Evolutionary conservation across 2,113 vertebrate species (phyloP).

Genomic region (Lepisosteus oculatus): DNA sequence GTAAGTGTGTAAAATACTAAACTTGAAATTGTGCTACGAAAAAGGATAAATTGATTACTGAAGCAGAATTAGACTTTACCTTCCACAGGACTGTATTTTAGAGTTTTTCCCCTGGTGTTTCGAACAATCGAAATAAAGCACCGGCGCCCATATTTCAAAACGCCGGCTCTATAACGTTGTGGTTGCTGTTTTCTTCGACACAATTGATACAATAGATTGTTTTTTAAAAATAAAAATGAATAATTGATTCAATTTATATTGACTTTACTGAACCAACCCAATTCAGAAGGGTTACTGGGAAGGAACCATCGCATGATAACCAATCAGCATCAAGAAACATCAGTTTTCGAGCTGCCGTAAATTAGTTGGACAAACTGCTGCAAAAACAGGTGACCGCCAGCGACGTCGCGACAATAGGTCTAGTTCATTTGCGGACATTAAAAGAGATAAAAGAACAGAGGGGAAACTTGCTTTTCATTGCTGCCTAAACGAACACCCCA

Average conservation of each 20-base stretch:
- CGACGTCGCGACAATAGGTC: neutral
- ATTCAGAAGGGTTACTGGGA: slow-evolving; percentile 25
- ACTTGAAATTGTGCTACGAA: neutral
- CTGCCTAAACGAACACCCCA: too few relatives aligned
- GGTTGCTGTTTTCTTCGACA: neutral
- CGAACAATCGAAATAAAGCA: neutral
- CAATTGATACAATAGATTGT: neutral
- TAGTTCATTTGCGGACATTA: neutral
- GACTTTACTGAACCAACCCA: slow-evolving; percentile 28
- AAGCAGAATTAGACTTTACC: slow-evolving; percentile 4
- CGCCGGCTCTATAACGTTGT: neutral
- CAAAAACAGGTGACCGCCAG: neutral
- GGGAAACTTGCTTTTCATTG: too few relatives aligned
- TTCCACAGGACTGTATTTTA: slow-evolving; percentile 9
- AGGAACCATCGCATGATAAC: slow-evolving; percentile 23
- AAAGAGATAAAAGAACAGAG: too few relatives aligned
- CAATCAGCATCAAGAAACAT: slow-evolving; percentile 42
- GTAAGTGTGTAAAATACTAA: neutral
- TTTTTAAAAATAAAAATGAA: slow-evolving; percentile 15
- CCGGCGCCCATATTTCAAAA: neutral
- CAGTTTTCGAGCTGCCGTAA: slow-evolving; percentile 25
- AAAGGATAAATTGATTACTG: slow-evolving; percentile 7
- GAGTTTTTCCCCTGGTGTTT: slow-evolving; percentile 6
- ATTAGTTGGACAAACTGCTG: slow-evolving; percentile 35
- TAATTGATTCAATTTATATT: slow-evolving; percentile 28